Evolutionary conservation across 2,113 vertebrate genomes (phyloP).

Genomic region (human): DNA sequence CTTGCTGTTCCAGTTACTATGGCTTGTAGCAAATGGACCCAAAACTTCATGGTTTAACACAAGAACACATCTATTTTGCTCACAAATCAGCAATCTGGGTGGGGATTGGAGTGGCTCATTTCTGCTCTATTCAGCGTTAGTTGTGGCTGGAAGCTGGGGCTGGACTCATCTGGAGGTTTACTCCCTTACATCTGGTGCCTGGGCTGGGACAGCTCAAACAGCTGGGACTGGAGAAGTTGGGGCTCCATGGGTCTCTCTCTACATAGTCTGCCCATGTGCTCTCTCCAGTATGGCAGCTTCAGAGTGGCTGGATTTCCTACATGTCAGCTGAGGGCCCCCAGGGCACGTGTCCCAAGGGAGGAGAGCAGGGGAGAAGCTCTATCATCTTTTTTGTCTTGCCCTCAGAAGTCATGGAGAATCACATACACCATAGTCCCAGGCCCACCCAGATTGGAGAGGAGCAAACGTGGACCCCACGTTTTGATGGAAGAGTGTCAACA

Average conservation of each 20-base stretch:
- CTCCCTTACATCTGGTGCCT: not conserved
- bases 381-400: not conserved
- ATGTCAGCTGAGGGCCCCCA: not conserved
- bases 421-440: accelerated
- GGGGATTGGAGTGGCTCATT: not conserved
- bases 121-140: not conserved
- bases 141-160: not conserved
- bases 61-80: not conserved
- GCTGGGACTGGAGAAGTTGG: not conserved
- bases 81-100: not conserved
- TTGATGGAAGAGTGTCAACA: not conserved
- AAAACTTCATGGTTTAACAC: not conserved
- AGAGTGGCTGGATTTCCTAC: not conserved
- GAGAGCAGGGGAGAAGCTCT: not conserved
- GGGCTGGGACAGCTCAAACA: not conserved
- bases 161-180: not conserved
- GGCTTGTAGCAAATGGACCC: not conserved
- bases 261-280: not conserved
- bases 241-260: too few relatives aligned
- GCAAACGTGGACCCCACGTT: not conserved
- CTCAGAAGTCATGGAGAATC: not conserved
- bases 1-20: not conserved
- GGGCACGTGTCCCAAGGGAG: not conserved
- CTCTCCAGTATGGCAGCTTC: not conserved
- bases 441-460: not conserved